phyloP scores from a whole-genome alignment of 2,113 vertebrate species.

The Alouatta palliata region DNA sequence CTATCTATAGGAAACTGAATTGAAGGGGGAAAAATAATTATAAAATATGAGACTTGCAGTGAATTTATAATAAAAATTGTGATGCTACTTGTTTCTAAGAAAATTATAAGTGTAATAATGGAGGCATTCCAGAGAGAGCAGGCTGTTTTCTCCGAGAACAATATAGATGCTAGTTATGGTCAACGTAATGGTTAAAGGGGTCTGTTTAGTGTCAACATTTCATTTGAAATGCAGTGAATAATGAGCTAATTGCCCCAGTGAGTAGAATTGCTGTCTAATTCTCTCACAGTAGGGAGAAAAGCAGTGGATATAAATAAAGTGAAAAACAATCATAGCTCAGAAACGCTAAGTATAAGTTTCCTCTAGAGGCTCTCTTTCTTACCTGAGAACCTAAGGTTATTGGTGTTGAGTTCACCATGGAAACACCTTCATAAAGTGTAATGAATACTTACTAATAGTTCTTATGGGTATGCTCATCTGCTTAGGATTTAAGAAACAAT shows the following conservation, averaged over 20 bases:
- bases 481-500: constrained; percentile 22
- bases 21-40: neutral
- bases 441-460: neutral
- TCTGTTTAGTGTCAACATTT: neutral
- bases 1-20: neutral
- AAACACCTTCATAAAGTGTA: neutral
- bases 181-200: neutral
- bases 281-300: neutral
- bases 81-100: neutral
- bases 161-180: neutral
- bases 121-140: neutral
- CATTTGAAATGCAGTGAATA: constrained; percentile 7
- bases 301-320: neutral
- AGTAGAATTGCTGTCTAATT: constrained; percentile 12
- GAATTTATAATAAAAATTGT: neutral
- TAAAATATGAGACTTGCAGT: neutral
- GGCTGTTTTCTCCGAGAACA: neutral
- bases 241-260: constrained; percentile 7
- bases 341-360: neutral
- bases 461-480: neutral
- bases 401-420: neutral
- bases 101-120: neutral
- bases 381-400: neutral
- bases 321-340: neutral
- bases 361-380: neutral